Percentiles rank a stretch among this genome's conserved stretches.
Conservation (phyloP, 2,113 vertebrate species). For the Prunella fulvescens region DNA sequence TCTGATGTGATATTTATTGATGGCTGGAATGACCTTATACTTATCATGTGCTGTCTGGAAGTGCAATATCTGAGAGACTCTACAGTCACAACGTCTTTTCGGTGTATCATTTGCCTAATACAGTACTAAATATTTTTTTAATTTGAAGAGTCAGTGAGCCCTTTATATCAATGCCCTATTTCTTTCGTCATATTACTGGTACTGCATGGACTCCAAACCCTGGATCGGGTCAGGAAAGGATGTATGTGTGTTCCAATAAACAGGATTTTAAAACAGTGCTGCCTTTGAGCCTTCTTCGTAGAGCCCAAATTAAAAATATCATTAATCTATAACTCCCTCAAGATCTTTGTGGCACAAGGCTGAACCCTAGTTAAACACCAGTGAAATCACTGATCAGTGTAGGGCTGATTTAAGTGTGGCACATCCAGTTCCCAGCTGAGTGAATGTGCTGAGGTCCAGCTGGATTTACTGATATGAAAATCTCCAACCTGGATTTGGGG, state of each 20-base stretch:
- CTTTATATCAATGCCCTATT: slow-evolving; percentile 54
- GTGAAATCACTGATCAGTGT: not conserved
- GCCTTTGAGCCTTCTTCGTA: slow-evolving; percentile 31
- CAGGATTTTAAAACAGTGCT: slow-evolving; percentile 69
- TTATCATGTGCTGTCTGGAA: slow-evolving; percentile 69
- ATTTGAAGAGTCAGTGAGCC: slow-evolving; percentile 66
- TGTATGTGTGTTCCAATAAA: slow-evolving; percentile 75
- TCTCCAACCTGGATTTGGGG: not conserved
- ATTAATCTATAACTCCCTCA: not conserved
- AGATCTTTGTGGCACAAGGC: not conserved
- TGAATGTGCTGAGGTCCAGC: fast-evolving
- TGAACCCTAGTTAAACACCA: not conserved
- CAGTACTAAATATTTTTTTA: slow-evolving; percentile 66
- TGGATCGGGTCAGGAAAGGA: slow-evolving; percentile 58
- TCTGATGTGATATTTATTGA: slow-evolving; percentile 71
- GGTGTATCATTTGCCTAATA: slow-evolving; percentile 55
- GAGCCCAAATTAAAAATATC: not conserved
- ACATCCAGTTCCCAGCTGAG: not conserved
- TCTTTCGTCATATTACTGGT: slow-evolving; percentile 62
- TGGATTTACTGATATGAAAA: not conserved
- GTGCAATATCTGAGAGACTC: slow-evolving; percentile 71
- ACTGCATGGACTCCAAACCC: slow-evolving; percentile 70
- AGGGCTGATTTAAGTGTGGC: not conserved
- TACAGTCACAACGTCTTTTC: slow-evolving; percentile 58
- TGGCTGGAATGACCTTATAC: slow-evolving; percentile 71